Conservation (phyloP, 2,113 vertebrate genomes). For the Pachypanchax playfairii region DNA sequence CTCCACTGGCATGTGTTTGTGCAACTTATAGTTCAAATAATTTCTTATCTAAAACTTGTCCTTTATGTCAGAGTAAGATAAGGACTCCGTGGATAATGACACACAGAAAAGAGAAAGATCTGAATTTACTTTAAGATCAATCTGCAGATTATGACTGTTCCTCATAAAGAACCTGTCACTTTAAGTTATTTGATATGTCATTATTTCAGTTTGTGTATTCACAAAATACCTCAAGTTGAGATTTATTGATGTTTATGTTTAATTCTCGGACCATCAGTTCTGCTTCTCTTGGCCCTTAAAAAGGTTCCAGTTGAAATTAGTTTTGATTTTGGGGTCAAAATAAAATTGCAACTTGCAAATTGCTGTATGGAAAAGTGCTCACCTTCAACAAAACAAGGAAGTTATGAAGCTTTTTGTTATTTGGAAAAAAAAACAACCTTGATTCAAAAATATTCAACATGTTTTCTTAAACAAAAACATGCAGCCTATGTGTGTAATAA, state of each 20-base stretch:
- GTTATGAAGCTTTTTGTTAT: no score
- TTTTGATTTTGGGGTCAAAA: neutral
- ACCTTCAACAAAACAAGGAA: no score
- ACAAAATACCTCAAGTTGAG: neutral
- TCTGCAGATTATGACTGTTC: neutral
- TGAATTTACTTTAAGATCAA: neutral
- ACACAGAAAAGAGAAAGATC: neutral
- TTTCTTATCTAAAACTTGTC: neutral
- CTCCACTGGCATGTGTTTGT: neutral
- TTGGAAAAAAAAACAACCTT: no score
- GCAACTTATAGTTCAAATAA: neutral
- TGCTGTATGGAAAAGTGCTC: no score
- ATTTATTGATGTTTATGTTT: slow-evolving; percentile 1
- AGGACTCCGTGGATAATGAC: neutral
- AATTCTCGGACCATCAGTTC: neutral
- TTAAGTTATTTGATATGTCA: neutral
- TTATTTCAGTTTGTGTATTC: neutral
- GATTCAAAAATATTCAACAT: no score
- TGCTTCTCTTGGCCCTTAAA: neutral
- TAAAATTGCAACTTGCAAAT: no score
- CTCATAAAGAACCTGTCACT: neutral
- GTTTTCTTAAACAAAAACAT: no score
- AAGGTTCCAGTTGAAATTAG: neutral
- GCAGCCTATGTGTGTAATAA: no score
- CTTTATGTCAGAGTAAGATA: neutral